Conservation (phyloP, 2,113 vertebrate species). For the Notiomystis cincta region DNA sequence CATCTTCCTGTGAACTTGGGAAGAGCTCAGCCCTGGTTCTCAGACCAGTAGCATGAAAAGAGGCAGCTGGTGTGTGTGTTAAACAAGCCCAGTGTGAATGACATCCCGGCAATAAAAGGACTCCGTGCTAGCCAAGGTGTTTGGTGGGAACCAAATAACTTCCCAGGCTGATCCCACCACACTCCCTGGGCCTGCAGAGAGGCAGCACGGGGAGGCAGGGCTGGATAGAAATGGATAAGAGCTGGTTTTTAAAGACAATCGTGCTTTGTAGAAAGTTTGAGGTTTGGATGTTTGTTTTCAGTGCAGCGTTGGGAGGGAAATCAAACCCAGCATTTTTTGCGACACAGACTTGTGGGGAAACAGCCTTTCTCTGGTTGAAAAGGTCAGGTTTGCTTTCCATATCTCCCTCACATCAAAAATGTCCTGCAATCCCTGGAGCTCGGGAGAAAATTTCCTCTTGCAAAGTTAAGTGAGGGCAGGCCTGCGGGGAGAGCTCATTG, state of each 20-base stretch:
- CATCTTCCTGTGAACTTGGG: slow-evolving; percentile 39
- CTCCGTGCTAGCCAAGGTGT: slow-evolving; percentile 35
- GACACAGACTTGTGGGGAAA: neutral
- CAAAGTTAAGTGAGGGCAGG: slow-evolving; percentile 52
- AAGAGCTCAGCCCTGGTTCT: slow-evolving; percentile 34
- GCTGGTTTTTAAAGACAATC: neutral
- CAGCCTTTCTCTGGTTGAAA: slow-evolving; percentile 17
- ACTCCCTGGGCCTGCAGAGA: neutral
- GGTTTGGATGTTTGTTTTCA: slow-evolving; percentile 50
- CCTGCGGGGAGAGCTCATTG: neutral
- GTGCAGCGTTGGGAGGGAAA: neutral
- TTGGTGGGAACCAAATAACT: slow-evolving; percentile 45
- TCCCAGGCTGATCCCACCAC: slow-evolving; percentile 19
- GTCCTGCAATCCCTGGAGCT: slow-evolving; percentile 18
- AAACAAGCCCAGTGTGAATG: slow-evolving; percentile 51
- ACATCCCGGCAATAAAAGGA: slow-evolving; percentile 29
- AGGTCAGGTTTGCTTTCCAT: slow-evolving; percentile 58
- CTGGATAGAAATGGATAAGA: neutral
- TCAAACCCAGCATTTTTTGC: neutral
- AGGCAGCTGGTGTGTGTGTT: slow-evolving; percentile 49
- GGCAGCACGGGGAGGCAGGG: neutral
- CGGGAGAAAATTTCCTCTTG: slow-evolving; percentile 16
- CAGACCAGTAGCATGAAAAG: slow-evolving; percentile 54
- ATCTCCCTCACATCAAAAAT: slow-evolving; percentile 44
- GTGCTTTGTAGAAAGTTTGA: neutral